These are phyloP conservation scores for Nasonia longicornis DNA, from an alignment of 1,140 invertebrate species.

Conservation along the genomic window DNA sequence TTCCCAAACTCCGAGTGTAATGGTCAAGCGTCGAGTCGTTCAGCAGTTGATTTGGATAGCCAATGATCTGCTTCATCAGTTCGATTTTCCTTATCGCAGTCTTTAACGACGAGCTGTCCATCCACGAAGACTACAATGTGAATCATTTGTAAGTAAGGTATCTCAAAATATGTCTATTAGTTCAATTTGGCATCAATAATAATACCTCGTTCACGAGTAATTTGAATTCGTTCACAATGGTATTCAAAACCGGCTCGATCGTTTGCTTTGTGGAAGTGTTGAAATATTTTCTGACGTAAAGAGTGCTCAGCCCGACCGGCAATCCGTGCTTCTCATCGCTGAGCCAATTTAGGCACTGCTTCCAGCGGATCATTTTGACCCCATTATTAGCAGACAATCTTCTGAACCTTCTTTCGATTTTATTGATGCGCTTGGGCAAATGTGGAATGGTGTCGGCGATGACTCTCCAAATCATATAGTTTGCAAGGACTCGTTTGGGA, in stretches of 20 bases:
- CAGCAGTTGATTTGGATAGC: neutral
- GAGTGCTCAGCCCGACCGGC: neutral
- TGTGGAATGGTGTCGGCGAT: neutral
- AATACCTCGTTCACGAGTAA: neutral
- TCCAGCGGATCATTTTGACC: neutral
- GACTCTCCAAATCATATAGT: neutral
- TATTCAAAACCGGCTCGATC: neutral
- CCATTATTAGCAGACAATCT: neutral
- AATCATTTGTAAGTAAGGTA: neutral
- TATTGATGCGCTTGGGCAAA: neutral
- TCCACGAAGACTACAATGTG: neutral
- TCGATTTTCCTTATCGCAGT: neutral
- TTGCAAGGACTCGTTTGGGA: neutral
- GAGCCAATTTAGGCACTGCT: neutral
- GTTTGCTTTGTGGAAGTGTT: neutral
- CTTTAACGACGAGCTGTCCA: neutral
- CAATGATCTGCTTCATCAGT: slow-evolving; percentile 4
- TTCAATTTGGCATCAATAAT: neutral
- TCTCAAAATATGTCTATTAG: neutral
- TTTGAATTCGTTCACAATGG: neutral
- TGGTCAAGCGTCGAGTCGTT: neutral
- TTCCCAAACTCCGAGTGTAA: neutral
- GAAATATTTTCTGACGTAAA: slow-evolving; percentile 20
- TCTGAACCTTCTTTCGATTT: neutral
- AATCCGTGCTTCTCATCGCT: neutral